Percentiles rank a stretch among this genome's conserved stretches.
Evolutionary conservation across 2,113 vertebrate species (phyloP).

Genomic region (mouse (Mus musculus)): DNA sequence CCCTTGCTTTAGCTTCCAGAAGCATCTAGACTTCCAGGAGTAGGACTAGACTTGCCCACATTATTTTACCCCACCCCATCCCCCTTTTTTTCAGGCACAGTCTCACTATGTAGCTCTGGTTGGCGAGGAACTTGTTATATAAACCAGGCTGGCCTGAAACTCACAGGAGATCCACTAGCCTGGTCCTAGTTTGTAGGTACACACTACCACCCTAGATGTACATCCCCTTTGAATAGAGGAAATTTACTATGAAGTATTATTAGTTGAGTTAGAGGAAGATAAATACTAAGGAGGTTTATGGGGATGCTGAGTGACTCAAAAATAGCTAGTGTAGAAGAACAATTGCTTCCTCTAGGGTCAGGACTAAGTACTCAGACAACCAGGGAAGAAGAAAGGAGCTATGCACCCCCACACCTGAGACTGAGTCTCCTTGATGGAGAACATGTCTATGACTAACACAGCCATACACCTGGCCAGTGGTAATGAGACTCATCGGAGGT

Average conservation of each 20-base stretch:
- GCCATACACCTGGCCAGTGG: not conserved
- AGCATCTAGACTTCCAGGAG: not conserved
- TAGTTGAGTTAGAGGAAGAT: not conserved
- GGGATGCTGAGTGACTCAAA: not conserved
- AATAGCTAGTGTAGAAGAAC: not conserved
- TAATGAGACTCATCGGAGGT: not conserved
- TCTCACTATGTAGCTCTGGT: not conserved
- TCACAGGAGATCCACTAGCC: not conserved
- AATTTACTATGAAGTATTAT: constrained; percentile 11
- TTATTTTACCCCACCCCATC: not conserved
- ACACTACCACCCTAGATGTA: not conserved
- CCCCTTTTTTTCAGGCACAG: not conserved
- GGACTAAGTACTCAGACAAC: not conserved
- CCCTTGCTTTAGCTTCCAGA: not conserved
- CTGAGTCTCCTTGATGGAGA: not conserved
- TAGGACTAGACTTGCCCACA: too few relatives aligned
- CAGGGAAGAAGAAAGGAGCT: not conserved
- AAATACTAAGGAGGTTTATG: not conserved
- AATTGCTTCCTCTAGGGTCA: not conserved
- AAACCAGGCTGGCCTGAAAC: not conserved
- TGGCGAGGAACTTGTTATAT: not conserved
- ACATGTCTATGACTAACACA: not conserved
- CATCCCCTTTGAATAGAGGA: not conserved
- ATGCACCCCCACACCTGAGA: not conserved
- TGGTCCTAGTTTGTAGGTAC: not conserved